These are phyloP conservation scores for Syrphus vitripennis DNA, from an alignment of 2,888 invertebrate genomes.

Conservation along the genomic window DNA sequence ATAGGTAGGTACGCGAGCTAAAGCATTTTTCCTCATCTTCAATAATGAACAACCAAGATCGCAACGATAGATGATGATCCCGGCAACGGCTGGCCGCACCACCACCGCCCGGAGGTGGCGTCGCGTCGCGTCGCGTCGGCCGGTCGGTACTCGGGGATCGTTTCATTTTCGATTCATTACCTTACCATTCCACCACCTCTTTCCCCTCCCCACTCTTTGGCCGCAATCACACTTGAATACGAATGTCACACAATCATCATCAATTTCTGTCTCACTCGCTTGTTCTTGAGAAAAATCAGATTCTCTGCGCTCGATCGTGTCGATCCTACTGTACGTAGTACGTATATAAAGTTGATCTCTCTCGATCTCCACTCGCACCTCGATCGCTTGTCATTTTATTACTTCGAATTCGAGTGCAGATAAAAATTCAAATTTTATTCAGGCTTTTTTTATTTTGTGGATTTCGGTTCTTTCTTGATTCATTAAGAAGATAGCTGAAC, in stretches of 20 bases:
- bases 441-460: not conserved
- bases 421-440: conserved; percentile 58
- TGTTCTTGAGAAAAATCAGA: conserved; percentile 38
- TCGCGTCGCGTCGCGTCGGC: conserved; percentile 17
- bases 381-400: conserved; percentile 66
- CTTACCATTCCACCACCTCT: not conserved
- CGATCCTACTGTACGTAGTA: not conserved
- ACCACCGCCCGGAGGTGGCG: not conserved
- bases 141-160: conserved; percentile 22
- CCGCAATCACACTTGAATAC: conserved; percentile 44
- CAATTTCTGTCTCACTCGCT: conserved; percentile 60
- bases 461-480: conserved; percentile 49
- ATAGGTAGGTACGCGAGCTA: not conserved
- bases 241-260: conserved; percentile 66
- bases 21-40: not conserved
- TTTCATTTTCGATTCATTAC: conserved; percentile 37
- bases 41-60: not conserved
- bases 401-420: conserved; percentile 53
- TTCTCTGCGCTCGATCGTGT: conserved; percentile 7
- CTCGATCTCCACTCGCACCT: conserved; percentile 31
- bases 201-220: not conserved
- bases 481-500: conserved; percentile 36
- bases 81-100: not conserved
- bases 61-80: not conserved
- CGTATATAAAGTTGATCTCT: conserved; percentile 12